Conservation (phyloP, 2,888 invertebrate genomes). For the Coremacera marginata region DNA sequence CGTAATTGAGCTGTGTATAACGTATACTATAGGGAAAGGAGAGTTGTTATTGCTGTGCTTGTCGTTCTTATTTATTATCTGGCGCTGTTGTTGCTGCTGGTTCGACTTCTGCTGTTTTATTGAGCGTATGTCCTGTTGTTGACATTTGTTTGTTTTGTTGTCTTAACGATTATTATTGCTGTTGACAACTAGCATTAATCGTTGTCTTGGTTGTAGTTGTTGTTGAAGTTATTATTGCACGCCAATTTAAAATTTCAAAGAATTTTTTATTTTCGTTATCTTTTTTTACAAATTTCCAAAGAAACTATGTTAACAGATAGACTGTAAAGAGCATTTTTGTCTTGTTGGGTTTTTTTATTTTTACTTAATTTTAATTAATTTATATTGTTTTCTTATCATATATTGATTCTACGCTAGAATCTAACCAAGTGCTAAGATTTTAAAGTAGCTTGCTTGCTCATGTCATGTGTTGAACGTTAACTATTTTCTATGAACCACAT, state of each 20-base stretch:
- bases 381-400: too few species aligned
- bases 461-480: too few species aligned
- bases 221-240: neutral
- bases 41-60: neutral
- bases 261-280: too few species aligned
- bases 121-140: constrained; percentile 1
- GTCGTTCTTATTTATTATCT: neutral
- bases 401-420: too few species aligned
- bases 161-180: neutral
- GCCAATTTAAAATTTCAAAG: too few species aligned
- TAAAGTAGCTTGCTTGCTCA: too few species aligned
- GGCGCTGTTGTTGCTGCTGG: neutral
- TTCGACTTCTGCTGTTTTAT: neutral
- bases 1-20: neutral
- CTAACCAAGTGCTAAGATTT: too few species aligned
- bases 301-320: neutral
- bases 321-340: neutral
- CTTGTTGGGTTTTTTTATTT: neutral
- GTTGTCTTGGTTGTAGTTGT: neutral
- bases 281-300: too few species aligned
- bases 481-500: too few species aligned
- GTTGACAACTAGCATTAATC: neutral
- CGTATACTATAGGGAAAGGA: neutral
- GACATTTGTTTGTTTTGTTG: neutral
- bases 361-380: too few species aligned